Conservation (phyloP, 2,113 vertebrate genomes). For the Uria aalge region DNA sequence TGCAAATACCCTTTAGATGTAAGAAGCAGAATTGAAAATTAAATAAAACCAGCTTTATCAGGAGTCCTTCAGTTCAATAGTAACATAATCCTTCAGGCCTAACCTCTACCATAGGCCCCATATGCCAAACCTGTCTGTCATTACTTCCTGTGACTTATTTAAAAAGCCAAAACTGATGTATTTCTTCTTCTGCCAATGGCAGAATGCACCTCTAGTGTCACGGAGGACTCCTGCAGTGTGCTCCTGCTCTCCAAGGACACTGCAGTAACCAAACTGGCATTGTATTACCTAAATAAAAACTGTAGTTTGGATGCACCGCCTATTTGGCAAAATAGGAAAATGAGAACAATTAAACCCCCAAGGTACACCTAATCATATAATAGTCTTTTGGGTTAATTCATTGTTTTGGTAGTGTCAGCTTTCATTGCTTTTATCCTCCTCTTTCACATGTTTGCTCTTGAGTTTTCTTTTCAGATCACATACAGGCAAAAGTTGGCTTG, state of each 20-base stretch:
- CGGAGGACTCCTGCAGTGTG: not conserved
- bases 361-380: not conserved
- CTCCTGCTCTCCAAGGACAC: not conserved
- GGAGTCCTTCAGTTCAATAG: not conserved
- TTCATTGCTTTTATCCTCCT: not conserved
- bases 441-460: conserved; percentile 44
- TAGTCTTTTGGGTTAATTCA: not conserved
- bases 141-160: not conserved
- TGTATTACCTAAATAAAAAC: not conserved
- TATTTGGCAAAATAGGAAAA: not conserved
- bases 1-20: not conserved
- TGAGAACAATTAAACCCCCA: not conserved
- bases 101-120: not conserved
- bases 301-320: not conserved
- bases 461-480: conserved; percentile 48
- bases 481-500: conserved; percentile 12
- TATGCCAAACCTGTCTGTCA: not conserved
- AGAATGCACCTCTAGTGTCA: not conserved
- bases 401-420: not conserved
- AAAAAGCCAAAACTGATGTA: not conserved
- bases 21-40: not conserved
- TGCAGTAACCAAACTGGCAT: not conserved
- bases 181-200: not conserved
- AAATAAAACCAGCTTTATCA: not conserved
- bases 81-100: not conserved